A percentile compares a stretch with the other conserved stretches of the same genome.
phyloP scores from a whole-genome alignment of 1,140 invertebrate species.

The Drosophila tani region DNA sequence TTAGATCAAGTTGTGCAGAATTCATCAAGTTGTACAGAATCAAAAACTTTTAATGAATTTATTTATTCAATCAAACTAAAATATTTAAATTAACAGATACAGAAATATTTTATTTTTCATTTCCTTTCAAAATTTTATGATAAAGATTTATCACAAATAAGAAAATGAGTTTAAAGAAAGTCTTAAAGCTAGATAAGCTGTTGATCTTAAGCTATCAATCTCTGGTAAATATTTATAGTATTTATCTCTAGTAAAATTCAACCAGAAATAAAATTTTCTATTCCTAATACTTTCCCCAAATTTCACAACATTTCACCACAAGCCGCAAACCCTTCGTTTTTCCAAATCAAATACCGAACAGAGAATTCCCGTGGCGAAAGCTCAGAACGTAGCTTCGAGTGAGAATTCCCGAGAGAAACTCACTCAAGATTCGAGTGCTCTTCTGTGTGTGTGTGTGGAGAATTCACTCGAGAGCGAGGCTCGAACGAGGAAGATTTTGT shows the following conservation, averaged over 20 bases:
- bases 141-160: no score
- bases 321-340: not conserved
- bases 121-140: no score
- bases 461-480: constrained; percentile 27
- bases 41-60: no score
- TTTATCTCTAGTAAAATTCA: not conserved
- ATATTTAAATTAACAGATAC: no score
- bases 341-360: not conserved
- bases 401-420: not conserved
- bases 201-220: no score
- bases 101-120: no score
- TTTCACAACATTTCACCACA: not conserved
- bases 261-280: not conserved
- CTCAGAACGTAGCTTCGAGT: constrained; percentile 6
- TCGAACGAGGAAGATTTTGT: constrained; percentile 36
- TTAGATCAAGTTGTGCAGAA: no score
- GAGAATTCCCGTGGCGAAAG: constrained; percentile 8
- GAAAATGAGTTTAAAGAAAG: no score
- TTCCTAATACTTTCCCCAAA: not conserved
- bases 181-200: no score
- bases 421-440: constrained; percentile 10
- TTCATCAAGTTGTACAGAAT: no score
- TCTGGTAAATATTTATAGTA: no score
- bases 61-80: no score
- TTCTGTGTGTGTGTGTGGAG: not conserved